A percentile compares a stretch with the other conserved stretches of the same genome.
phyloP scores from a whole-genome alignment of 2,113 vertebrate genomes.

The Hemibagrus wyckioides region DNA sequence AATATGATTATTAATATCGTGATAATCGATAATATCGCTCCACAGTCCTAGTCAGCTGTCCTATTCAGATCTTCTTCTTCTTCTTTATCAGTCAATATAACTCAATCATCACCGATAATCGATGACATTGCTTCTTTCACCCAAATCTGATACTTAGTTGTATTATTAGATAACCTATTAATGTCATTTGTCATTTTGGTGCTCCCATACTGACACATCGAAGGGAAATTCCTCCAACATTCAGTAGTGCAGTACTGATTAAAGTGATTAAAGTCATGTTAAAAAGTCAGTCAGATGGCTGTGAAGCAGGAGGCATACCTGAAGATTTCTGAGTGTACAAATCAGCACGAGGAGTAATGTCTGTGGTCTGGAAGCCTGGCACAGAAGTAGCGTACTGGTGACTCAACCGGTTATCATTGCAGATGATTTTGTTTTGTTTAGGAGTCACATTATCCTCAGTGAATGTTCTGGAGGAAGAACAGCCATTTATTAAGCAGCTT shows the following conservation, averaged over 20 bases:
- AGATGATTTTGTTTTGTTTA: constrained; percentile 33
- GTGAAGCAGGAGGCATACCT: constrained; percentile 3
- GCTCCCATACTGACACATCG: neutral
- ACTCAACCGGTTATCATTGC: constrained; percentile 24
- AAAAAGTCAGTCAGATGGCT: neutral
- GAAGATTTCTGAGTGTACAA: neutral
- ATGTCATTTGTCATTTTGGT: neutral
- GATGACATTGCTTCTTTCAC: neutral
- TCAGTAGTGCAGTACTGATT: neutral
- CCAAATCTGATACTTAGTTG: neutral
- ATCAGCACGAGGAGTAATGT: neutral
- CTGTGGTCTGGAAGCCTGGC: neutral
- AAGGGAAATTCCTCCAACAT: neutral
- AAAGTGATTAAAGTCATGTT: neutral
- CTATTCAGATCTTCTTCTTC: too few species aligned
- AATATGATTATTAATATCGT: neutral
- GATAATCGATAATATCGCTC: neutral
- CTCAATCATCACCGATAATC: neutral
- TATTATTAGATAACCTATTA: neutral
- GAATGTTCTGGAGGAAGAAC: constrained; percentile 17
- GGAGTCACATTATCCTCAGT: constrained; percentile 18
- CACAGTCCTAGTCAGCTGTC: neutral
- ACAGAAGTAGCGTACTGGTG: constrained; percentile 26
- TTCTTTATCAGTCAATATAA: too few species aligned
- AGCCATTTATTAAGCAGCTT: neutral